Evolutionary conservation across 2,888 invertebrate genomes (phyloP), one percentile per base, ranked within the genome.

Genomic region (Campoplex capitator): DNA sequence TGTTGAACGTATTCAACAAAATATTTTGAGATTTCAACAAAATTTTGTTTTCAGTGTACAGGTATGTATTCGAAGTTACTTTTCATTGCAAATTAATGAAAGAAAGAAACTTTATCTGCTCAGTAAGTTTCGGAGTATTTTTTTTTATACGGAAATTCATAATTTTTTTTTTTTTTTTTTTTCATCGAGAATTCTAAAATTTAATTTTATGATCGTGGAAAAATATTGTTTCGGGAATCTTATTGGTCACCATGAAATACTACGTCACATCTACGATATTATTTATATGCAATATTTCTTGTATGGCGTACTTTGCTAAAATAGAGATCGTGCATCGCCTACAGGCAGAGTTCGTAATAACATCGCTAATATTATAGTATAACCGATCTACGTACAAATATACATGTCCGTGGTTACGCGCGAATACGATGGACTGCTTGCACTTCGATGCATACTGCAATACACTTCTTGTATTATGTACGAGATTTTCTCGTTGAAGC

Each of bases 321-420:
- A 74, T 42, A 7, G 73, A 78, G 73, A 78, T 74, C 79, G 84
- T 79, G 67, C 18, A 82, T 73, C 65, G 73, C 83, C 71, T 32
- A 62, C 32, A 74, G 68, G 68, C 70, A 35, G 35, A 67, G n/a
- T 51, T 80, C 75, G 51, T 75, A 75, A 84, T 18, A 23, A 80
- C 79, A 67, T 45, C 35, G 56, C 45, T 82, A 75, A 74, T 82
- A 45, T 56, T 62, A 65, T 68, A 54, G 56, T 75, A 56, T 35
- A 32, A 74, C 23, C 54, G 75, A 54, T 54, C 65, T 18, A 54
- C 62, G 32, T 62, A 62, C 62, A 62, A 62, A 62, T 62, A 32
- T n/a, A 51, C 7, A 51, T 62, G 32, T 32, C 7, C 4, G 32
- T 32, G 32, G 11, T 32, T 38, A 77, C 35, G 23, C 13, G 42